A percentile compares a stretch with the other conserved stretches of the same genome.
phyloP scores from a whole-genome alignment of 2,888 invertebrate species.

The Phania funesta region DNA sequence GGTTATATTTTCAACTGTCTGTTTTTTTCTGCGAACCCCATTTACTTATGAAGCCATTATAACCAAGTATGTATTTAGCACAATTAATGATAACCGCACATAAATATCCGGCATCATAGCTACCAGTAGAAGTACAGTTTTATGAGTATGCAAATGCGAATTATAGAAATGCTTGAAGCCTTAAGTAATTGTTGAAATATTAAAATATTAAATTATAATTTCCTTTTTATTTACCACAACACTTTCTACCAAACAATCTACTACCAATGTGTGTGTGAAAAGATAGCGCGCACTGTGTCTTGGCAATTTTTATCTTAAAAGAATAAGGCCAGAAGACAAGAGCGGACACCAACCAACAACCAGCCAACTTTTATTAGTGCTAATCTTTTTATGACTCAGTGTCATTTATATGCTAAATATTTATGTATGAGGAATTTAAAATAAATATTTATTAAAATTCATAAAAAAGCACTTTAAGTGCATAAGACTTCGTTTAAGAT shows the following conservation, averaged over 20 bases:
- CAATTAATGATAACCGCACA: conserved; percentile 11
- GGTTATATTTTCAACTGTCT: too few species aligned
- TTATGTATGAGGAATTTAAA: conserved; percentile 22
- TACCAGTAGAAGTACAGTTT: conserved; percentile 13
- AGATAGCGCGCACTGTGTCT: conserved; percentile 15
- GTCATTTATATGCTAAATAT: conserved; percentile 53
- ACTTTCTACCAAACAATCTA: conserved; percentile 25
- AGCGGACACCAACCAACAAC: background rate
- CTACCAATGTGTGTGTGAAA: background rate
- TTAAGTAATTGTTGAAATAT: conserved; percentile 48
- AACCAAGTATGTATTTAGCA: conserved; percentile 32
- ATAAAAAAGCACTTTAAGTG: background rate
- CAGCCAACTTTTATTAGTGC: conserved; percentile 14
- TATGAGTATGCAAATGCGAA: conserved; percentile 49
- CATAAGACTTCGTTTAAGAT: conserved; percentile 17
- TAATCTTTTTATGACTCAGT: conserved; percentile 57
- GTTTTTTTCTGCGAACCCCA: too few species aligned
- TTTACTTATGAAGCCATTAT: background rate
- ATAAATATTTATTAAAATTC: conserved; percentile 21
- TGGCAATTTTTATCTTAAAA: conserved; percentile 32
- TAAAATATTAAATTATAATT: conserved; percentile 49
- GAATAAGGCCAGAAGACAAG: conserved; percentile 48
- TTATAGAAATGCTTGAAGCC: conserved; percentile 35
- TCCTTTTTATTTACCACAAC: conserved; percentile 38
- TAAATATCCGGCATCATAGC: conserved; percentile 24